Base-by-base conservation (phyloP, 2,888 invertebrate genomes). In the Pycnomerus fuliginosus region DNA sequence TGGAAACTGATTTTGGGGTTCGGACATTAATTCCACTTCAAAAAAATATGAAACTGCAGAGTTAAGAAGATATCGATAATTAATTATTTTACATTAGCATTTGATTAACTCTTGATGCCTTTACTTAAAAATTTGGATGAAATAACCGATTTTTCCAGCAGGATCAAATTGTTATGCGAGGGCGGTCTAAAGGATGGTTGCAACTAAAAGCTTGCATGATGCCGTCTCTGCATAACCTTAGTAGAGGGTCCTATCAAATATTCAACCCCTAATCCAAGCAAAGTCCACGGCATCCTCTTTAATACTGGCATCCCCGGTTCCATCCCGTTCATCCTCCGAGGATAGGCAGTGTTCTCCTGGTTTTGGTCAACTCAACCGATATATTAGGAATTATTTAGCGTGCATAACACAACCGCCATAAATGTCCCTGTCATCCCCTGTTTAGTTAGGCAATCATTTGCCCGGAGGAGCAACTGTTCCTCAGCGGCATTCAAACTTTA, bases 181-280 rank as follows among this genome's bases (percentile, higher is more conserved):
- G n/a, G n/a, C n/a, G n/a, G n/a, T n/a, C n/a, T n/a, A n/a, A n/a
- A n/a, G n/a, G n/a, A n/a, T n/a, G n/a, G n/a, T n/a, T n/a, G n/a
- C n/a, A n/a, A n/a, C n/a, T n/a, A n/a, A n/a, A n/a, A n/a, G n/a
- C n/a, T n/a, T n/a, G n/a, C n/a, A n/a, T n/a, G n/a, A n/a, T n/a
- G n/a, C n/a, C n/a, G n/a, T n/a, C n/a, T n/a, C n/a, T n/a, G n/a
- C n/a, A n/a, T n/a, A n/a, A n/a, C n/a, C n/a, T n/a, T n/a, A n/a
- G 28, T 16, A 29, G 34, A 36, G 29, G 34, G 30, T 38, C 45
- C 53, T 44, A 61, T 62, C 58, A 60, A 62, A 62, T 62, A 62
- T 62, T 62, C 60, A 61, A 42, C 55, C 56, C 54, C 37, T 59
- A 61, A 62, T 62, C 59, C 59, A 44, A 48, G 46, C 53, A 50